Conservation (phyloP, 2,797 vertebrate species). For the Sebastes wilsoni region DNA sequence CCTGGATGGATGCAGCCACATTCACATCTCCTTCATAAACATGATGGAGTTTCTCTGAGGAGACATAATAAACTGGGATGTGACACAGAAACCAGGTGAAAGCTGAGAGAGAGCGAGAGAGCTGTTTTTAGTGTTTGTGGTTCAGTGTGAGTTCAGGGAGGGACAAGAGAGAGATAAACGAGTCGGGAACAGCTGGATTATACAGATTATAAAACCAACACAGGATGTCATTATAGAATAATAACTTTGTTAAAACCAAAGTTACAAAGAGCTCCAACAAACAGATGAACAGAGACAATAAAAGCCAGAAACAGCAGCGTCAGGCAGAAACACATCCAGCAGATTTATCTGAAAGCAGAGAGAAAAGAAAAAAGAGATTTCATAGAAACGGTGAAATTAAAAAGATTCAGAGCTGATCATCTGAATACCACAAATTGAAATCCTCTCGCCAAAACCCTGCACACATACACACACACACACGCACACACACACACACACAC, state of each 20-base stretch:
- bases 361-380: not conserved
- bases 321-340: not conserved
- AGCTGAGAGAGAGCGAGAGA: not conserved
- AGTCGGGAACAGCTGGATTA: constrained; percentile 50
- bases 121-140: constrained; percentile 1
- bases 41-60: not conserved
- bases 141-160: constrained; percentile 25
- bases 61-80: not conserved
- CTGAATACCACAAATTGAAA: not conserved
- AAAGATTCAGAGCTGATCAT: not conserved
- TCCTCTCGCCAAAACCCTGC: not conserved
- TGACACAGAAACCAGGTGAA: not conserved
- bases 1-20: too few relatives aligned
- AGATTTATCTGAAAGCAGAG: not conserved
- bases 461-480: too few relatives aligned
- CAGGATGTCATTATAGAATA: constrained; percentile 30
- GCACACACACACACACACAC: too few relatives aligned
- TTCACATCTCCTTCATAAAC: not conserved
- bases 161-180: constrained; percentile 24
- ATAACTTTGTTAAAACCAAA: constrained; percentile 27
- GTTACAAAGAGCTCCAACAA: constrained; percentile 18
- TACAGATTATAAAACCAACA: constrained; percentile 52
- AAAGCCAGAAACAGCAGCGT: not conserved
- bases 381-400: not conserved
- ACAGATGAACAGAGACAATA: constrained; percentile 1